Conservation (phyloP, 2,113 vertebrate species). For the Ageneiosus marmoratus region DNA sequence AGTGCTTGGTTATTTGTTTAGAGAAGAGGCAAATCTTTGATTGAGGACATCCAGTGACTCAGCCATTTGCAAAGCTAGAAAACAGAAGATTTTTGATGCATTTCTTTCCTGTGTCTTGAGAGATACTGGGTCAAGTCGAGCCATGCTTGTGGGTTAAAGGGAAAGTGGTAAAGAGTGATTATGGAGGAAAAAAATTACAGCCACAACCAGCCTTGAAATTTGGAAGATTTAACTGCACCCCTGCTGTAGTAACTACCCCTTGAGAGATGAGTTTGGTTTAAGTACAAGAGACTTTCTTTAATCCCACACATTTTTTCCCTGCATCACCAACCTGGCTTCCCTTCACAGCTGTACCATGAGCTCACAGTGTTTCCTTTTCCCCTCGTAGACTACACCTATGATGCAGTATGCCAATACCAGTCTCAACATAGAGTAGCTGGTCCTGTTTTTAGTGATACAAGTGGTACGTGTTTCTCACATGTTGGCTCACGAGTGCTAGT, state of each 20-base stretch:
- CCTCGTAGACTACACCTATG: slow-evolving; percentile 35
- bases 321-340: slow-evolving; percentile 34
- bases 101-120: background rate
- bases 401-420: background rate
- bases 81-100: background rate
- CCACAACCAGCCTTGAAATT: background rate
- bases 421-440: background rate
- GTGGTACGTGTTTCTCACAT: background rate
- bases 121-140: background rate
- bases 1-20: background rate
- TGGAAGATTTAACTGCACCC: background rate
- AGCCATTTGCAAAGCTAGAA: background rate
- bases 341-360: slow-evolving; percentile 25
- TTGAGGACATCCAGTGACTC: background rate
- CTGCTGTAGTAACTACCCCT: background rate
- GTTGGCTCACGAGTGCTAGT: background rate
- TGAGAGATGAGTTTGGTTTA: slow-evolving; percentile 22
- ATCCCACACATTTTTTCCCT: slow-evolving; percentile 32
- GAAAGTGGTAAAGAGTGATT: background rate
- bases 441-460: background rate
- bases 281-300: background rate
- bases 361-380: slow-evolving; percentile 31
- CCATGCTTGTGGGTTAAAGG: background rate
- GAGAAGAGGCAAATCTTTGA: background rate
- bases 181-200: background rate